phyloP scores from a whole-genome alignment of 2,888 invertebrate species.

The Melipona bicolor region DNA sequence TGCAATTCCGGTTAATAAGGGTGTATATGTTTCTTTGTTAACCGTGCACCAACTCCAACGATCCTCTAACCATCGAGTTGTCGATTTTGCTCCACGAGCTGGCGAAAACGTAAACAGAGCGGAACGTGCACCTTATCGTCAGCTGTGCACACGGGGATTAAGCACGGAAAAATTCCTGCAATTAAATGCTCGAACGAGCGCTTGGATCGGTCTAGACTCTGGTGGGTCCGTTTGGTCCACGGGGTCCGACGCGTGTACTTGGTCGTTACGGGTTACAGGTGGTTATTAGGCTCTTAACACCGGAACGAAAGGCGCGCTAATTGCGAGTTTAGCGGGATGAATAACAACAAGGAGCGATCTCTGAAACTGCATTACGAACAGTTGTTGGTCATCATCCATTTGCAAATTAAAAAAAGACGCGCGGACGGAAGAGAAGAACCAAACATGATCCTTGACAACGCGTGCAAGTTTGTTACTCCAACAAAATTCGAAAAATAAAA shows the following conservation, averaged over 20 bases:
- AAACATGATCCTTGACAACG: too few relatives aligned
- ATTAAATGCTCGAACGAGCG: neutral
- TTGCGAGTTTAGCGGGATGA: neutral
- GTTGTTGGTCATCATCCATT: too few relatives aligned
- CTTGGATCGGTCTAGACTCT: neutral
- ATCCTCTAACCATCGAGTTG: neutral
- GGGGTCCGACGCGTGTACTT: neutral
- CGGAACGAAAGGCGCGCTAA: neutral
- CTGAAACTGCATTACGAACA: too few relatives aligned
- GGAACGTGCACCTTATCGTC: too few relatives aligned
- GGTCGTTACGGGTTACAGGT: neutral
- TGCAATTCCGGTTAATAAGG: conserved; percentile 34
- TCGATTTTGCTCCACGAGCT: too few relatives aligned
- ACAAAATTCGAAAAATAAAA: too few relatives aligned
- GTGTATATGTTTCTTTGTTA: neutral
- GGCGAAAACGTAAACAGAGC: neutral
- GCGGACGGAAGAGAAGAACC: too few relatives aligned
- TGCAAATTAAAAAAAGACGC: too few relatives aligned
- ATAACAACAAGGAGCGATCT: neutral
- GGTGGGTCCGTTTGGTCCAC: neutral
- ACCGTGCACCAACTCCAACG: neutral
- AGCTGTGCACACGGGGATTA: neutral
- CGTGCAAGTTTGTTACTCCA: too few relatives aligned
- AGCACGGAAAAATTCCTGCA: neutral
- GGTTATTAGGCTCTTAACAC: neutral